Evolutionary conservation across 2,797 vertebrate genomes (phyloP).

Genomic region (Rousettus madagascariensis): DNA sequence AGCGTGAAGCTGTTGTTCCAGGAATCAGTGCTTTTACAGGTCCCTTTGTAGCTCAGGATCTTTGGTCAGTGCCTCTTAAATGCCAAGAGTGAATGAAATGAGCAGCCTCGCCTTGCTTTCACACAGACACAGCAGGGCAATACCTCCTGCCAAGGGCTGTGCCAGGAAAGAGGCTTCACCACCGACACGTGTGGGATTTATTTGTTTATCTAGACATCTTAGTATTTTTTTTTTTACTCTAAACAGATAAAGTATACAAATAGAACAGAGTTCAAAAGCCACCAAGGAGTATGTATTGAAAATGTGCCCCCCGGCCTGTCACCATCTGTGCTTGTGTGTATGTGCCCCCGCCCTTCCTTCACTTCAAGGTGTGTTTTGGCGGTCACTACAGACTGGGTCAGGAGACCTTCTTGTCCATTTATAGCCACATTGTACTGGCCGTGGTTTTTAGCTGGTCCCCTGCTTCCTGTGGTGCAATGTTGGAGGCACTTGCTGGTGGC

Average conservation of each 20-base stretch:
- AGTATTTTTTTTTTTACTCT: not conserved
- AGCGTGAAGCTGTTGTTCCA: not conserved
- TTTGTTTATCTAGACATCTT: not conserved
- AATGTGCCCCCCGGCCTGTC: fast-evolving
- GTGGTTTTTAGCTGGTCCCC: not conserved
- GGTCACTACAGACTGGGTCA: not conserved
- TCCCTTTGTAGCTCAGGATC: not conserved
- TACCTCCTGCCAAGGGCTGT: not conserved
- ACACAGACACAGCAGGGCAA: not conserved
- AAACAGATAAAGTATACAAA: not conserved
- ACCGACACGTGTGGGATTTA: not conserved
- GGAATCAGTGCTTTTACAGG: not conserved
- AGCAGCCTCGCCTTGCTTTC: not conserved
- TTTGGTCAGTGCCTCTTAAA: not conserved
- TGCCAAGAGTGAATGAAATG: not conserved
- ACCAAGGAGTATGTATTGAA: not conserved
- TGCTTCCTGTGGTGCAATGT: not conserved
- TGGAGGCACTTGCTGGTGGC: not conserved
- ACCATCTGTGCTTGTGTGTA: not conserved
- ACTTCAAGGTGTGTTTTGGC: not conserved
- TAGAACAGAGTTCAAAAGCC: not conserved
- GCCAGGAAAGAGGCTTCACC: not conserved
- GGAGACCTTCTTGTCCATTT: not conserved
- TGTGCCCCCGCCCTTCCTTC: not conserved
- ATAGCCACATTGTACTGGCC: not conserved